Conservation (phyloP, 2,888 invertebrate genomes). For the Oasisia sp. region DNA sequence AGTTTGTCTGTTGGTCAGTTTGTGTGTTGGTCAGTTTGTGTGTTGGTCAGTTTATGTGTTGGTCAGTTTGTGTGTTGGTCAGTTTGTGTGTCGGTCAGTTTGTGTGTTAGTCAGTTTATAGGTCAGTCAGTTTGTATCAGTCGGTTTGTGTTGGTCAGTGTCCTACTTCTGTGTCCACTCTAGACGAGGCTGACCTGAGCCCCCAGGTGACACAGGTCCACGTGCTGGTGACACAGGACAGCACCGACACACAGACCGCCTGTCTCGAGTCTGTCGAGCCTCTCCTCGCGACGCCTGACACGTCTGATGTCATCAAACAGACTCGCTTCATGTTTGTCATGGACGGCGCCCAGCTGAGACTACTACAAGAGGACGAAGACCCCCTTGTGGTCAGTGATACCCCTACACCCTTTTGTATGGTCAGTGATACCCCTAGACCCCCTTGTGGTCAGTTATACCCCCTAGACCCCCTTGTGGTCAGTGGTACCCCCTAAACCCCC, state of each 20-base stretch:
- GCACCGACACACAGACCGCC: slow-evolving; percentile 36
- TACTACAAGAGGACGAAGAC: slow-evolving; percentile 56
- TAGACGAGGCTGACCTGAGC: slow-evolving; percentile 34
- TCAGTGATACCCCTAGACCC: slow-evolving; percentile 12
- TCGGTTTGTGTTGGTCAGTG: neutral
- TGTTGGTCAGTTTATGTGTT: too few species aligned
- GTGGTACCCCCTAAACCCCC: neutral
- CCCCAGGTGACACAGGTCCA: slow-evolving; percentile 26
- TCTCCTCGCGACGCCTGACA: slow-evolving; percentile 39
- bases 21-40: too few species aligned
- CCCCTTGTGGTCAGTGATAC: slow-evolving; percentile 26
- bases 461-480: neutral
- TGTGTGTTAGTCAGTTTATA: too few species aligned
- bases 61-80: too few species aligned
- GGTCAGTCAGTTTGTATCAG: too few species aligned
- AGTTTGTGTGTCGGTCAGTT: too few species aligned
- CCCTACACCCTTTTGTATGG: neutral
- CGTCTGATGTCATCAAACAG: slow-evolving; percentile 37
- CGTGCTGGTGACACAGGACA: slow-evolving; percentile 22
- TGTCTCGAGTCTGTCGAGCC: slow-evolving; percentile 42
- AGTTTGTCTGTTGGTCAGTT: too few species aligned
- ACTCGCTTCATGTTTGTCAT: slow-evolving; percentile 56
- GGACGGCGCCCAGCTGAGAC: slow-evolving; percentile 77
- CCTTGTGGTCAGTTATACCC: neutral
- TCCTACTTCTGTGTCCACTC: neutral